Evolutionary conservation across 2,113 vertebrate species (phyloP).

Genomic region (Leptocoma aspasia): DNA sequence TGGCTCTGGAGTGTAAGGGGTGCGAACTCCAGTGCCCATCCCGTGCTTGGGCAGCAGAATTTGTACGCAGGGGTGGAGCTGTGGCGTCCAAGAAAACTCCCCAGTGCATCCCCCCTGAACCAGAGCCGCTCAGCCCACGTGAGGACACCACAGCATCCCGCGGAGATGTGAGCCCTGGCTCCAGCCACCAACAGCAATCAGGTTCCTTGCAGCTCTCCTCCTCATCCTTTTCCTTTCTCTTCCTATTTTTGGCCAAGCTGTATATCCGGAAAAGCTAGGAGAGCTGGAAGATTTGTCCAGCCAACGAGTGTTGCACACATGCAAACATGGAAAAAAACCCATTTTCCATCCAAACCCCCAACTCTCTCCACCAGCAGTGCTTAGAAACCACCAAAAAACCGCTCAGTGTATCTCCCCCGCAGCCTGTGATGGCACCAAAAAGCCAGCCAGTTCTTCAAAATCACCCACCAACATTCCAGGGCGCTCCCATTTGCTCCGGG

Average conservation of each 20-base stretch:
- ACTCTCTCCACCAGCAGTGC: not conserved
- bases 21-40: not conserved
- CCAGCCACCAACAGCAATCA: not conserved
- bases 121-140: fast-evolving
- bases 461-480: fast-evolving
- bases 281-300: not conserved
- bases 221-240: not conserved
- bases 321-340: not conserved
- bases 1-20: not conserved
- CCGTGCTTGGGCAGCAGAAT: not conserved
- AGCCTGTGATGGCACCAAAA: not conserved
- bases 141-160: not conserved
- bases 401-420: fast-evolving
- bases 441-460: not conserved
- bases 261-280: not conserved
- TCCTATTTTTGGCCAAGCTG: not conserved
- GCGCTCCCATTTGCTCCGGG: fast-evolving
- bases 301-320: fast-evolving
- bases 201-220: not conserved
- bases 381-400: not conserved
- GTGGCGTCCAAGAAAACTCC: not conserved
- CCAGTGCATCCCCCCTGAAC: too few relatives aligned
- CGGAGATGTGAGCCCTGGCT: not conserved
- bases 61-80: not conserved
- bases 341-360: not conserved